Conservation (phyloP, 2,113 vertebrate genomes). For the Perognathus longimembris region DNA sequence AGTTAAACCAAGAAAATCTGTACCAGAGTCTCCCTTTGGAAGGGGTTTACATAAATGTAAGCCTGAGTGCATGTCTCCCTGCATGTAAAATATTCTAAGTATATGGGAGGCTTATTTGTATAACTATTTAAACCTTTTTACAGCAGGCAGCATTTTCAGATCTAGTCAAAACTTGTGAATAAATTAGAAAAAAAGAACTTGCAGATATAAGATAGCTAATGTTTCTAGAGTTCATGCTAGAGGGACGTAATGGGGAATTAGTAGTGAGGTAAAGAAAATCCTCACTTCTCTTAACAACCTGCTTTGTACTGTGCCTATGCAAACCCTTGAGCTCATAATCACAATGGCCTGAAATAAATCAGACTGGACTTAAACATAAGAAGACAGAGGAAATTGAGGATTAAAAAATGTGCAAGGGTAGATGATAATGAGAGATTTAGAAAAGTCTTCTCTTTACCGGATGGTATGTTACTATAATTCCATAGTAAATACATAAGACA, state of each 20-base stretch:
- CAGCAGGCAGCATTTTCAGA: slow-evolving; percentile 62
- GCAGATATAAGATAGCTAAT: slow-evolving; percentile 33
- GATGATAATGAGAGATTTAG: background rate
- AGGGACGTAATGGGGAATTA: slow-evolving; percentile 50
- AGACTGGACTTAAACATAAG: background rate
- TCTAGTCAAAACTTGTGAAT: slow-evolving; percentile 54
- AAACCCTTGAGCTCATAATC: slow-evolving; percentile 30
- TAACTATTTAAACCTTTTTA: slow-evolving; percentile 61
- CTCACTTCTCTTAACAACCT: slow-evolving; percentile 6
- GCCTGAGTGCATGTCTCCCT: background rate
- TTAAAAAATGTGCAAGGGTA: slow-evolving; percentile 48
- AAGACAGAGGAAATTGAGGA: background rate
- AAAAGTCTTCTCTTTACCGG: background rate
- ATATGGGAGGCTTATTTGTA: slow-evolving; percentile 34
- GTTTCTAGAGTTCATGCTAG: slow-evolving; percentile 40
- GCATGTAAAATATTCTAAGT: background rate
- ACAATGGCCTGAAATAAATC: slow-evolving; percentile 1
- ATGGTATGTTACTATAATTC: background rate
- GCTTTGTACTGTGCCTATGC: slow-evolving; percentile 11
- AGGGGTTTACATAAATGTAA: slow-evolving; percentile 8
- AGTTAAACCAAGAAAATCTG: slow-evolving; percentile 26
- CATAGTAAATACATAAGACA: background rate
- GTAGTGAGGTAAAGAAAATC: slow-evolving; percentile 42
- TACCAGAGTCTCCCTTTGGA: background rate
- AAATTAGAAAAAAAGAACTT: slow-evolving; percentile 64